Conservation (phyloP, 2,113 vertebrate species). For the Octodon degus region DNA sequence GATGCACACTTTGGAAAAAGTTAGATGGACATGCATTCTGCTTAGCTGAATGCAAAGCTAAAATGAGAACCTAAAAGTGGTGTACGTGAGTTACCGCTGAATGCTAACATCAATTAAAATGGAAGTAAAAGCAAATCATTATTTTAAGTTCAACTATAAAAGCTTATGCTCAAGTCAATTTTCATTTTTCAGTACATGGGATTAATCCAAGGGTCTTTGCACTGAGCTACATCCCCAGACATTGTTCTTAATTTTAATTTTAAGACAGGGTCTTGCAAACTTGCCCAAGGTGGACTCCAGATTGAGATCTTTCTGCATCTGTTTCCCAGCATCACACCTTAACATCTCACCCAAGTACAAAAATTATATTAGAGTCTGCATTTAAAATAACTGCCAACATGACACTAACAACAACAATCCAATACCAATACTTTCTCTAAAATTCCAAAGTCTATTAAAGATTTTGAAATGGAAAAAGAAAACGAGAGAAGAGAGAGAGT, state of each 20-base stretch:
- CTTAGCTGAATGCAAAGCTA: neutral
- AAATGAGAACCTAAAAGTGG: neutral
- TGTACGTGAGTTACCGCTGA: neutral
- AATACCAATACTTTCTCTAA: neutral
- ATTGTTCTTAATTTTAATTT: neutral
- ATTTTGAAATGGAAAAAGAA: neutral
- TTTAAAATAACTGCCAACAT: constrained; percentile 18
- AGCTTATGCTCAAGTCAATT: neutral
- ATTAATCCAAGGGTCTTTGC: neutral
- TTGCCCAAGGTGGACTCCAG: neutral
- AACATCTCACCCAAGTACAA: neutral
- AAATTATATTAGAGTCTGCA: neutral
- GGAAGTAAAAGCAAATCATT: neutral
- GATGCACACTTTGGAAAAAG: neutral
- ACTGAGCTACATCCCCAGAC: neutral
- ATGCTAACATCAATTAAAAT: neutral
- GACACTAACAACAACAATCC: neutral
- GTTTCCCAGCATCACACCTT: neutral
- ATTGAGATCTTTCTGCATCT: neutral
- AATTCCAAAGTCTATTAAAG: neutral
- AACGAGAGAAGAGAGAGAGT: neutral
- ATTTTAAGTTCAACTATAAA: neutral
- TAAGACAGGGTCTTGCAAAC: neutral
- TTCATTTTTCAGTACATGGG: neutral
- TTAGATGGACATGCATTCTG: neutral